Conservation (phyloP, 2,797 vertebrate species). For the Halcyon badia region DNA sequence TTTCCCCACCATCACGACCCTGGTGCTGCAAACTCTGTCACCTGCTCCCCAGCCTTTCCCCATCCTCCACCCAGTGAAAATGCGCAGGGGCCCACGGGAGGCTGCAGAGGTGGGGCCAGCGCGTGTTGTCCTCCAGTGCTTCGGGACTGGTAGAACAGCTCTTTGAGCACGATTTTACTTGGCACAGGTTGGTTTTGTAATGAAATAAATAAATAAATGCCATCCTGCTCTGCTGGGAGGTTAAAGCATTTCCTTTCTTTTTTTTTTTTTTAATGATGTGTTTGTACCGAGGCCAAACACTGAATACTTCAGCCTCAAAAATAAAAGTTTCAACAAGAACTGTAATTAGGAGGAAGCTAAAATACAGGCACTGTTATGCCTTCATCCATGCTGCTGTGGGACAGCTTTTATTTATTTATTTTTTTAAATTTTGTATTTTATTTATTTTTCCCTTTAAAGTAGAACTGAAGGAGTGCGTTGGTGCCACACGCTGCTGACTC, state of each 20-base stretch:
- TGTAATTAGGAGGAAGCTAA: neutral
- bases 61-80: conserved; percentile 1
- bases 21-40: rapidly evolving
- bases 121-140: neutral
- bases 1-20: rapidly evolving
- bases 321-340: neutral
- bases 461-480: rapidly evolving
- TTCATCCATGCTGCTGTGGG: no score
- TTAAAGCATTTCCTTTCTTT: neutral
- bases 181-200: conserved; percentile 46
- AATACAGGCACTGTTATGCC: neutral
- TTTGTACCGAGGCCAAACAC: conserved; percentile 3
- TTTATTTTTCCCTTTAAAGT: neutral
- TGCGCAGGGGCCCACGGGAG: neutral
- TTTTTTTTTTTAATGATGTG: neutral
- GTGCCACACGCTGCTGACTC: neutral
- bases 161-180: conserved; percentile 59
- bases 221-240: conserved; percentile 31
- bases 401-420: neutral
- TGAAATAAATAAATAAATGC: conserved; percentile 56
- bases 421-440: neutral
- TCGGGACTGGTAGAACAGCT: conserved; percentile 66
- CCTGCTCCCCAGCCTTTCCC: neutral
- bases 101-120: conserved; percentile 32
- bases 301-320: neutral